A percentile compares a stretch with the other conserved stretches of the same genome.
Evolutionary conservation across 2,113 vertebrate genomes (phyloP).

Genomic region (Onychostoma macrolepis): DNA sequence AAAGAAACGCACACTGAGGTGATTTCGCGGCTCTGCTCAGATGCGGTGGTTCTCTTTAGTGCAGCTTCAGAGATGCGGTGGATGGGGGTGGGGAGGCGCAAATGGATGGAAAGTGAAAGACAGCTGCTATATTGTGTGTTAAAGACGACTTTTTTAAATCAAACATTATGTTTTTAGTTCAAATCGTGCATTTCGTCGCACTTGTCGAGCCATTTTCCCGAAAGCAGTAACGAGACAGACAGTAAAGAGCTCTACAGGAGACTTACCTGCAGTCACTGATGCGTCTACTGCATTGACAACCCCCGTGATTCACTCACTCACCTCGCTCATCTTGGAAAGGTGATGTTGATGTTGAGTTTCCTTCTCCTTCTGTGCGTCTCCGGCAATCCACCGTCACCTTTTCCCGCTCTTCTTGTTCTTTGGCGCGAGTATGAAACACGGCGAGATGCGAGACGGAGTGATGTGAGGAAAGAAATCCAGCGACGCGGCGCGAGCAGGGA

Average conservation of each 20-base stretch:
- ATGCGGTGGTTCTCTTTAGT: constrained; percentile 28
- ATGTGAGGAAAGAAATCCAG: constrained; percentile 20
- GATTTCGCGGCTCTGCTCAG: background rate
- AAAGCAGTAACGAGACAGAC: background rate
- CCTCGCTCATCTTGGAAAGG: constrained; percentile 75
- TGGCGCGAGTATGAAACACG: background rate
- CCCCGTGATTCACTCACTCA: constrained; percentile 60
- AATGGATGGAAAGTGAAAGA: background rate
- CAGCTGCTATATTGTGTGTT: background rate
- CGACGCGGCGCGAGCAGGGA: constrained; percentile 59
- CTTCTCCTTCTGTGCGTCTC: background rate
- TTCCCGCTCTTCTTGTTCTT: constrained; percentile 23
- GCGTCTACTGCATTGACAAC: constrained; percentile 22
- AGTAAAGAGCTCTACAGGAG: background rate
- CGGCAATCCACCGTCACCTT: constrained; percentile 46
- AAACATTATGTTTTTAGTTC: background rate
- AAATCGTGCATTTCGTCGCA: background rate
- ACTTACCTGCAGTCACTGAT: constrained; percentile 33
- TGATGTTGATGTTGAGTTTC: constrained; percentile 54
- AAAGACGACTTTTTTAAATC: background rate
- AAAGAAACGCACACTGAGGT: background rate
- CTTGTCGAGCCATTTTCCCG: background rate
- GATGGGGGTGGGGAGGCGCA: constrained; percentile 32
- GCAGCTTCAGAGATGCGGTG: constrained; percentile 57
- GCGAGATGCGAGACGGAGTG: constrained; percentile 30